phyloP scores from a whole-genome alignment of 2,797 vertebrate genomes.

The Cryptoblepharus egeriae region DNA sequence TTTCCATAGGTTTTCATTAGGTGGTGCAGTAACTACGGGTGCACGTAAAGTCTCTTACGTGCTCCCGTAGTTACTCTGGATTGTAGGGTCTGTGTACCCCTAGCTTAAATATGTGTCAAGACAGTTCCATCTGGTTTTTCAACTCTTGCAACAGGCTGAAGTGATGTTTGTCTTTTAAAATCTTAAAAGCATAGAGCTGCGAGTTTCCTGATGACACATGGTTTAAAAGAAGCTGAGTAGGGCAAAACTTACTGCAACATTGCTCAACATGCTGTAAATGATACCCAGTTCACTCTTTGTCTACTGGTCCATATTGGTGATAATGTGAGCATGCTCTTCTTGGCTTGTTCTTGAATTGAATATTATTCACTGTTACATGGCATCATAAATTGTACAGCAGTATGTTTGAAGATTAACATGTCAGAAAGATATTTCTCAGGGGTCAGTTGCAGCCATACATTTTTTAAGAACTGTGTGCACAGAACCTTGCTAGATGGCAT shows the following conservation, averaged over 20 bases:
- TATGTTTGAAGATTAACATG: conserved; percentile 30
- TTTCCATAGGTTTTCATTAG: too few species aligned
- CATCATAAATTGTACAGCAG: conserved; percentile 18
- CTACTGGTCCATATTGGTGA: neutral
- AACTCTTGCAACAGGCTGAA: conserved; percentile 18
- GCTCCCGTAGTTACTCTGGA: too few species aligned
- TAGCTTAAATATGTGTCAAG: conserved; percentile 21
- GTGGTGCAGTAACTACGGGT: too few species aligned
- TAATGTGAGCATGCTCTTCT: neutral
- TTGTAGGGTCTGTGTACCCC: too few species aligned
- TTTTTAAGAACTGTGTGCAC: conserved; percentile 26
- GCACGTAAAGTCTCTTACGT: too few species aligned
- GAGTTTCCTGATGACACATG: neutral
- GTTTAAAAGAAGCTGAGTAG: conserved; percentile 31
- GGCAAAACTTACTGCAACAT: conserved; percentile 1
- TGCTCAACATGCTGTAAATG: conserved; percentile 19
- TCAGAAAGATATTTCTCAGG: neutral
- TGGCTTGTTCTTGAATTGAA: conserved; percentile 2
- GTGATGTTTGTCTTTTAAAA: neutral
- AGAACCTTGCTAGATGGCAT: conserved; percentile 11
- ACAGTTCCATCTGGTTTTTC: neutral
- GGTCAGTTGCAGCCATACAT: neutral
- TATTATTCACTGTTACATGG: conserved; percentile 1
- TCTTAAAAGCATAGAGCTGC: conserved; percentile 2
- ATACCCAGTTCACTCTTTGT: neutral